Percentiles rank a stretch among this genome's conserved stretches.
Evolutionary conservation across 2,888 invertebrate species (phyloP).

Genomic region (Graphium colonna): DNA sequence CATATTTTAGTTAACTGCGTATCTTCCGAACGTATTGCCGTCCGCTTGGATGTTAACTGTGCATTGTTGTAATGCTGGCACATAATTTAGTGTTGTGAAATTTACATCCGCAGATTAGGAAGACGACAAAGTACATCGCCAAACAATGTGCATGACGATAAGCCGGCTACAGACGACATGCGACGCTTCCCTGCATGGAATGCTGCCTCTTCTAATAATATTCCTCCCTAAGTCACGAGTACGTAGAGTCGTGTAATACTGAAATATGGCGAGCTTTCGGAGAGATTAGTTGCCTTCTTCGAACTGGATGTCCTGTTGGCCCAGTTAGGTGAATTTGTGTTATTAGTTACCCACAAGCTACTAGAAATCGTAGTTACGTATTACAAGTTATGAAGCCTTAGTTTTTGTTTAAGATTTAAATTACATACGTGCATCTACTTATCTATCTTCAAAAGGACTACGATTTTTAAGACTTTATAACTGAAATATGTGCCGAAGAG

Average conservation of each 20-base stretch:
- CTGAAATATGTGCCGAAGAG: too few relatives aligned
- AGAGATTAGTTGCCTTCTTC: not conserved
- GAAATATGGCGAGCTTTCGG: not conserved
- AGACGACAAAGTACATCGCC: slow-evolving; percentile 20
- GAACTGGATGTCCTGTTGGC: not conserved
- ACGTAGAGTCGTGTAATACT: slow-evolving; percentile 3
- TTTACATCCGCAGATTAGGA: slow-evolving; percentile 19
- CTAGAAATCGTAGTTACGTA: too few relatives aligned
- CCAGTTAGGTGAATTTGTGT: too few relatives aligned
- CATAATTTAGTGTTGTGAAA: slow-evolving; percentile 15
- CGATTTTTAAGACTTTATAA: too few relatives aligned
- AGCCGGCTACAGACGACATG: slow-evolving; percentile 23
- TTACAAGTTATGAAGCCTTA: too few relatives aligned
- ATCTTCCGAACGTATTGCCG: slow-evolving; percentile 6
- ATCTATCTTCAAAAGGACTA: too few relatives aligned
- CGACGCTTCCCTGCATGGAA: slow-evolving; percentile 21
- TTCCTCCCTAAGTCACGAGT: not conserved
- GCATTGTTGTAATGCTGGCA: not conserved
- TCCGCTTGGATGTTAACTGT: slow-evolving; percentile 1
- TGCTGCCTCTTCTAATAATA: slow-evolving; percentile 10
- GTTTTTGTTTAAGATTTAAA: too few relatives aligned
- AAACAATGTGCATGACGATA: slow-evolving; percentile 20
- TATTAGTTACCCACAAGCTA: too few relatives aligned
- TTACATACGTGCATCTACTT: too few relatives aligned
- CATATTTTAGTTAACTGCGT: not conserved